Evolutionary conservation across 2,797 vertebrate genomes (phyloP), one percentile per base, ranked within the genome.

Genomic region (Avahi laniger): DNA sequence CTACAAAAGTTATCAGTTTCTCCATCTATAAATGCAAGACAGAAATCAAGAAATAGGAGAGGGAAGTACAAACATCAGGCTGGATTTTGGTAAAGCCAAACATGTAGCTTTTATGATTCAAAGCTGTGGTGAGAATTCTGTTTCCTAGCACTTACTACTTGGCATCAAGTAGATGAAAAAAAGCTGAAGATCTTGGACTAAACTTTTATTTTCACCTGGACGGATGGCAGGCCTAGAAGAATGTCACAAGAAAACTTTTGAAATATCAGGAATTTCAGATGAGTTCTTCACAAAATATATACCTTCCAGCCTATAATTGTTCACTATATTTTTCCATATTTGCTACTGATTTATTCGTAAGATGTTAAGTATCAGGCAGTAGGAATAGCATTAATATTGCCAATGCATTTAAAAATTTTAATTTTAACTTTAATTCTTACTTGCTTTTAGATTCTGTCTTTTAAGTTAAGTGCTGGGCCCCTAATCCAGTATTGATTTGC

Each of bases 361-460:
- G 73, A 67, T 38, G 26, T 54, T 63, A 88, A 41, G 17, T 59
- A 41, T 92, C 38, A 59, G 18, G 87, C 69, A 61, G 20, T 52
- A 89, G 57, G 15, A 63, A 48, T 13, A 69, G 43, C 43, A 38
- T 81, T 72, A 87, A 75, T 41, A 69, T n/a, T 50, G 17, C 15
- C 24, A 43, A 15, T 81, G 46, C 43, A 67, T 22, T 92, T 54
- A n/a, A 91, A 75, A 78, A 15, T 59, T 87, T 91, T 85, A 73
- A 76, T 30, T 75, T 81, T 59, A 61, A 65, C 43, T 69, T 67
- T 48, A 61, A 67, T 70, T 91, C 54, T 94, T 70, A 33, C 20
- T 91, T 78, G 63, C n/a, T 93, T 91, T 93, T 38, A 91, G 80
- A 93, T 54, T n/a, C 67, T 46, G 5, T 30, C 87, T 93, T 91